phyloP scores from a whole-genome alignment of 2,113 vertebrate genomes.

The Pipra filicauda region DNA sequence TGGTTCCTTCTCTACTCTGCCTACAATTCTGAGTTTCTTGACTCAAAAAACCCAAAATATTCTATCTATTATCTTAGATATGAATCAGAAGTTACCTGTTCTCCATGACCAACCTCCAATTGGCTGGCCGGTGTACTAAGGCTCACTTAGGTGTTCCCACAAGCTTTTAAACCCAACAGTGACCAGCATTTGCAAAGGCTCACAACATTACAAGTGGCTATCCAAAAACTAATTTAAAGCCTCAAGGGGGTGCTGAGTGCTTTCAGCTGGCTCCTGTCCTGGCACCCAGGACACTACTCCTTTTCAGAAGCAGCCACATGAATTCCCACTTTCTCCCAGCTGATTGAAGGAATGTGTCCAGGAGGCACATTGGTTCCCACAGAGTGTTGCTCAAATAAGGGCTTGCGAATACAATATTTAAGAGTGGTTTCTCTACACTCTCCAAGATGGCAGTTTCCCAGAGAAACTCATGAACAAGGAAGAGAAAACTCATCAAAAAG shows the following conservation, averaged over 20 bases:
- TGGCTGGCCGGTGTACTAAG: not conserved
- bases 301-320: not conserved
- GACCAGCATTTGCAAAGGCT: not conserved
- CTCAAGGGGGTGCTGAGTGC: constrained; percentile 4
- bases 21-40: not conserved
- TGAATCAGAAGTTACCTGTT: not conserved
- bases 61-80: not conserved
- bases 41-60: not conserved
- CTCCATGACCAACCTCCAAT: not conserved
- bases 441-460: not conserved
- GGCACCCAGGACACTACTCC: not conserved
- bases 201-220: not conserved
- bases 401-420: not conserved
- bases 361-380: not conserved
- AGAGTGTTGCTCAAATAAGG: not conserved
- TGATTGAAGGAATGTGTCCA: not conserved
- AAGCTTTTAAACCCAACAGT: not conserved
- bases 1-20: not conserved
- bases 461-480: not conserved
- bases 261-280: not conserved
- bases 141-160: not conserved
- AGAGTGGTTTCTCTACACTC: not conserved
- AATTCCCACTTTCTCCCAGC: not conserved
- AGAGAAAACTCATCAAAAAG: not conserved
- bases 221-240: not conserved